Evolutionary conservation across 2,797 vertebrate species (phyloP), one percentile per base, ranked within the genome.

Genomic region (Coluber constrictor): DNA sequence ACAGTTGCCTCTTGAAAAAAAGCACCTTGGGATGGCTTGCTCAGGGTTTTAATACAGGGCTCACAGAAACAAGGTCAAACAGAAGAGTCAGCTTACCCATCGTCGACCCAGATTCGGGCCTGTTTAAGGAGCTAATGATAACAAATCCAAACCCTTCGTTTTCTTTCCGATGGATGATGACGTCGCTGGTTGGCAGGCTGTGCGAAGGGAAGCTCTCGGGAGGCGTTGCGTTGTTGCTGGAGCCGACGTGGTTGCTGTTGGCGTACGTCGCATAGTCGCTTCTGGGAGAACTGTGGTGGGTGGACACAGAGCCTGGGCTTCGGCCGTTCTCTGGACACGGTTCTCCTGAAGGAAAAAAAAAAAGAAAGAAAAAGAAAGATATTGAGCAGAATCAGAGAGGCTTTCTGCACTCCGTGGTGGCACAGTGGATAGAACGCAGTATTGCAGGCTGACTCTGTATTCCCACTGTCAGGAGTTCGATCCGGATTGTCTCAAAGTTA

Each of bases 121-220:
- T 98, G 97, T 99, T 99, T 87, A 99, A 98, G 20, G 99, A 99
- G 96, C 99, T 99, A 97, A 99, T 99, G 97, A 99, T 99, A 89
- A 99, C 99, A 12, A 99, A 99, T 55, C 99, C 99, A 5, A 99
- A 99, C 60, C 99, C 99, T 66, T 99, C 99, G 0, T 98, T 99
- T 97, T 99, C 99, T 93, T 99, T 99, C 56, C 99, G 98, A 88
- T 98, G 99, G 97, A 99, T 99, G 95, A 98, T 92, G 93, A 99
- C 98, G 0, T 99, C 99, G 0, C 97, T 99, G 91, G 98, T 98
- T 92, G 98, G 99, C 5, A 98, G 32, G 96, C 97, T 98, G 96
- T 98, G 98, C 0, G 97, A 97, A 0, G 97, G 29, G 7, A 97
- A 97, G 95, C 98, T 98, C 92, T 99, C 98, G 0, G 98, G 97